Base-by-base conservation (phyloP, 2,113 vertebrate genomes). In the Phaethon lepturus region DNA sequence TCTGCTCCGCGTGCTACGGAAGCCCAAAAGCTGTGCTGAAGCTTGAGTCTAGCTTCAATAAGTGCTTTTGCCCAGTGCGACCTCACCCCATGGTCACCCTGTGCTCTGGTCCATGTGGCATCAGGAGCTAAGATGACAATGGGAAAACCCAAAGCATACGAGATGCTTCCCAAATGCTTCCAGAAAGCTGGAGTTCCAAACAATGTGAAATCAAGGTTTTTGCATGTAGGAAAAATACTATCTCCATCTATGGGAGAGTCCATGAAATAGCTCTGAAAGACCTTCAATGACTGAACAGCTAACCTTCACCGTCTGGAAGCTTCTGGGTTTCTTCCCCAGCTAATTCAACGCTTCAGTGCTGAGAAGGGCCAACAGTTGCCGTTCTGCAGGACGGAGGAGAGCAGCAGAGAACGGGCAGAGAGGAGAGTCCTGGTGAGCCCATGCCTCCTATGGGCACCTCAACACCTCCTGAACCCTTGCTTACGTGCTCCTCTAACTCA, bases 171-270 rank as follows among this genome's bases (percentile, higher is more conserved):
- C 28, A 47, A 72, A 25, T 3, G 6, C 67, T 78, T 71, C 59
- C 56, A 55, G 52, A 84, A 78, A 69, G n/a, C 40, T 66, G 45
- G 23, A 87, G 35, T 45, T 52, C 56, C 66, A 88, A 69, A 44
- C 23, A 50, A 24, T 1, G 3, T 13, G 49, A 92, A 85, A 87
- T 7, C 11, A 60, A 86, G 10, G 24, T 0, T 12, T 71, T 56
- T n/a, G 20, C 44, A 15, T 5, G 56, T 42, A 82, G 59, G 55
- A 90, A 79, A 90, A 95, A 64, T 96, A 9, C 79, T 78, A n/a
- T 45, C 88, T 73, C 80, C 96, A 89, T 82, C 86, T 94, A 82
- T 69, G 93, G 91, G 94, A 95, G 62, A 85, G 64, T 25, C 89
- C 58, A 29, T 85, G 93, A 64, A 95, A 94, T 38, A 95, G 69